Conservation (phyloP, 2,113 vertebrate species). For the Lathamus discolor region DNA sequence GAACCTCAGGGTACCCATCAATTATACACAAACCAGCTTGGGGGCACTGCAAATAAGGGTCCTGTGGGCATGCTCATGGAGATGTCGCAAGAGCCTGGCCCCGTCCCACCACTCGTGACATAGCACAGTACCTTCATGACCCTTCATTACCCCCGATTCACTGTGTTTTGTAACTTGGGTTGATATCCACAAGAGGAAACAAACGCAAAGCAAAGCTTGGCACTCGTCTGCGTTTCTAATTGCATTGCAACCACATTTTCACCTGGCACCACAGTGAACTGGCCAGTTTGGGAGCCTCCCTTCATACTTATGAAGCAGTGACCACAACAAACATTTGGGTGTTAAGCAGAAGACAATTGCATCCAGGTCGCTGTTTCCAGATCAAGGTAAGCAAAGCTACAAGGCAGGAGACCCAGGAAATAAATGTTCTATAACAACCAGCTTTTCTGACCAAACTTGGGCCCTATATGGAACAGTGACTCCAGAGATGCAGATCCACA, state of each 20-base stretch:
- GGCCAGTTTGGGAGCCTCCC: not conserved
- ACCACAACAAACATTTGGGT: not conserved
- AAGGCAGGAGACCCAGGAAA: not conserved
- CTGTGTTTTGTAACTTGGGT: constrained; percentile 31
- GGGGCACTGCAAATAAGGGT: not conserved
- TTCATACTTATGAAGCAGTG: not conserved
- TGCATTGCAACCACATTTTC: not conserved
- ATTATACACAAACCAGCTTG: constrained; percentile 26
- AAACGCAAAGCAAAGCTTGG: constrained; percentile 21
- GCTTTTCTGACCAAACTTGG: not conserved
- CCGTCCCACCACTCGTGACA: not conserved
- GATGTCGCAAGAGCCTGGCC: not conserved
- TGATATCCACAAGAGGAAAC: constrained; percentile 39
- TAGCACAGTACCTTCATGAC: not conserved
- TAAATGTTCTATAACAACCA: not conserved
- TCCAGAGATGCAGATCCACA: not conserved
- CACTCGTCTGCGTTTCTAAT: not conserved
- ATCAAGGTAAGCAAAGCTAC: not conserved
- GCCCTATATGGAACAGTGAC: not conserved
- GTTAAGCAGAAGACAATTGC: not conserved
- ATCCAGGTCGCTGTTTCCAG: not conserved
- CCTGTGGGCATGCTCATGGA: not conserved
- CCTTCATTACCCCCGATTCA: not conserved
- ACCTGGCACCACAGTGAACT: not conserved
- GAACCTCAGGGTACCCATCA: constrained; percentile 12